These are phyloP conservation scores for Drosophila nigromelanica DNA, from an alignment of 1,140 invertebrate genomes.

Conservation along the genomic window DNA sequence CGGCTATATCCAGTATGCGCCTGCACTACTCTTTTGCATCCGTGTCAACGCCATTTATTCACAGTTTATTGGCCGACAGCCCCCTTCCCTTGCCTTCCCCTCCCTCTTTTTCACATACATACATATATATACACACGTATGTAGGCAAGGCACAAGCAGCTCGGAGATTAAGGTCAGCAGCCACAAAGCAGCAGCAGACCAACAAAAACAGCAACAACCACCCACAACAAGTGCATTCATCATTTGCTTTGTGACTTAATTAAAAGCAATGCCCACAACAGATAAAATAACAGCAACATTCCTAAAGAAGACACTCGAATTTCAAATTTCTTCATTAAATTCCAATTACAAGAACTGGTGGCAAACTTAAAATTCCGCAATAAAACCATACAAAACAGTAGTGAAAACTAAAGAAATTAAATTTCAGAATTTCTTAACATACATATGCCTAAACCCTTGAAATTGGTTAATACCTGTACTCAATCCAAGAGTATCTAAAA, in stretches of 20 bases:
- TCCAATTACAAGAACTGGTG: too few species aligned
- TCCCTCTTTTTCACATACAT: not conserved
- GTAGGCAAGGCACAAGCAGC: not conserved
- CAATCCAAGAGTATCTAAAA: too few species aligned
- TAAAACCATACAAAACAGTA: too few species aligned
- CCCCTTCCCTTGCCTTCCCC: not conserved
- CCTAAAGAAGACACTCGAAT: not conserved
- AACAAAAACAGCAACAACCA: not conserved
- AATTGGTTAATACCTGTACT: too few species aligned
- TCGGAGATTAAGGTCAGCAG: constrained; percentile 18
- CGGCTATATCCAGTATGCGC: not conserved
- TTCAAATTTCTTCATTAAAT: too few species aligned
- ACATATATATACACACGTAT: not conserved
- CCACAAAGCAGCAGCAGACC: not conserved
- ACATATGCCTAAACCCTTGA: too few species aligned
- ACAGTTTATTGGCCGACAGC: constrained; percentile 1
- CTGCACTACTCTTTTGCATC: not conserved
- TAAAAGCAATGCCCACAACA: not conserved
- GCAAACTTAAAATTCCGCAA: too few species aligned
- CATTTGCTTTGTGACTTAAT: not conserved
- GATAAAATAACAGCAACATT: not conserved
- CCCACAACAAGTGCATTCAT: not conserved
- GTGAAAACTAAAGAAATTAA: too few species aligned
- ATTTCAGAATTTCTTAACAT: too few species aligned
- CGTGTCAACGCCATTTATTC: constrained; percentile 20